These are phyloP conservation scores for Anneissia japonica DNA, from an alignment of 35 echinoderm and acorn worm genomes.

Conservation along the genomic window DNA sequence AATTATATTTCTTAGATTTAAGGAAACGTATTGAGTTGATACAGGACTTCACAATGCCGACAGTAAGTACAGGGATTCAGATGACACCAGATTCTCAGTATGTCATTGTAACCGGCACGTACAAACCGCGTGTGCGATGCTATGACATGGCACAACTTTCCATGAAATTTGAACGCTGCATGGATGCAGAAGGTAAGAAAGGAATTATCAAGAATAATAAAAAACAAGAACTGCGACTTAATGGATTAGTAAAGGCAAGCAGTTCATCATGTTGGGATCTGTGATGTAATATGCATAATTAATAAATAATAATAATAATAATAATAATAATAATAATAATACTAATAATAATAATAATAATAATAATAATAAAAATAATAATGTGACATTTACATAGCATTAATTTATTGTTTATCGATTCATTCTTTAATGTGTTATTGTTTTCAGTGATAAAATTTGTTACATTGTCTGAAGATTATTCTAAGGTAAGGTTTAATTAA, in stretches of 20 bases:
- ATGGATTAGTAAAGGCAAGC: neutral
- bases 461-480: constrained; percentile 84
- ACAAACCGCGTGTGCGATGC: constrained; percentile 85
- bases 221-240: neutral
- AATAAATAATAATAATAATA: no score
- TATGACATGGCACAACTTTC: constrained; percentile 87
- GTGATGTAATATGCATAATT: no score
- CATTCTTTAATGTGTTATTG: constrained; percentile 8
- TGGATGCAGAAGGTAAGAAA: constrained; percentile 89
- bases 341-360: no score
- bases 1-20: constrained; percentile 48
- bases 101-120: constrained; percentile 75
- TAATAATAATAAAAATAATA: no score
- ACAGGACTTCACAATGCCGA: constrained; percentile 95
- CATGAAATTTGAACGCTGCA: constrained; percentile 95
- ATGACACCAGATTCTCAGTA: constrained; percentile 83
- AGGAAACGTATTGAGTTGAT: constrained; percentile 84
- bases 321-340: no score
- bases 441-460: constrained; percentile 79
- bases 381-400: no score
- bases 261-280: neutral
- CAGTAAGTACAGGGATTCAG: constrained; percentile 67
- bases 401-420: neutral
- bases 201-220: neutral
- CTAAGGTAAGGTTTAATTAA: constrained; percentile 66